A percentile compares a stretch with the other conserved stretches of the same genome.
Evolutionary conservation across 1,140 invertebrate species (phyloP).

Genomic region (Caerostris extrusa): DNA sequence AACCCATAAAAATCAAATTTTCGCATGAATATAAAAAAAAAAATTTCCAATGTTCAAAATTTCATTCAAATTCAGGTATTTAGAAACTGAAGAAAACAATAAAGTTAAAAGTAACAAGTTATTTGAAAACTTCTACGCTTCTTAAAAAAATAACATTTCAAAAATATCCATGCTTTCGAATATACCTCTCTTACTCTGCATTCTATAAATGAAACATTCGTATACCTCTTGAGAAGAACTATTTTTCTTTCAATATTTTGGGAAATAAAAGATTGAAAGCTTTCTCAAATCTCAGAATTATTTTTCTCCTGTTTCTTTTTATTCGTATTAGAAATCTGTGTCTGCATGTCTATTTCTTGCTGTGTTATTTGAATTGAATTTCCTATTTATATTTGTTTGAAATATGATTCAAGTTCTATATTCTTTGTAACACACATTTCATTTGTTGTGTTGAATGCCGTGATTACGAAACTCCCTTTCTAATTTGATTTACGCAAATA

Average conservation of each 20-base stretch:
- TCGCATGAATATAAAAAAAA: no score
- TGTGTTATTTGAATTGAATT: background rate
- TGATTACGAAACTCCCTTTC: background rate
- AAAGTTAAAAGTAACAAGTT: no score
- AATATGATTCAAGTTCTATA: background rate
- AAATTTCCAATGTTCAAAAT: no score
- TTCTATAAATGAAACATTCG: background rate
- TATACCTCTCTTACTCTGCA: background rate
- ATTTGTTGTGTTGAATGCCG: background rate
- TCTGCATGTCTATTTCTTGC: background rate
- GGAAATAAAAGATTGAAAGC: background rate
- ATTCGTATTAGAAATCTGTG: background rate
- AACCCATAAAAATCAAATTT: no score
- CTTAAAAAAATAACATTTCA: background rate
- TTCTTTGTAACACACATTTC: background rate
- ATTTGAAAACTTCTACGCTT: background rate
- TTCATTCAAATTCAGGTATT: no score
- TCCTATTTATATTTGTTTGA: background rate
- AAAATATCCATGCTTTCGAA: background rate
- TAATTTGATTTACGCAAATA: no score
- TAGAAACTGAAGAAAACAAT: no score
- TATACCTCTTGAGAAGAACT: background rate
- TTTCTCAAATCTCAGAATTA: background rate
- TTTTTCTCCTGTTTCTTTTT: background rate
- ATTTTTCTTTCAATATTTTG: conserved; percentile 8